A percentile compares a stretch with the other conserved stretches of the same genome.
Evolutionary conservation across 2,888 invertebrate species (phyloP).

Genomic region (Melipona beecheii): DNA sequence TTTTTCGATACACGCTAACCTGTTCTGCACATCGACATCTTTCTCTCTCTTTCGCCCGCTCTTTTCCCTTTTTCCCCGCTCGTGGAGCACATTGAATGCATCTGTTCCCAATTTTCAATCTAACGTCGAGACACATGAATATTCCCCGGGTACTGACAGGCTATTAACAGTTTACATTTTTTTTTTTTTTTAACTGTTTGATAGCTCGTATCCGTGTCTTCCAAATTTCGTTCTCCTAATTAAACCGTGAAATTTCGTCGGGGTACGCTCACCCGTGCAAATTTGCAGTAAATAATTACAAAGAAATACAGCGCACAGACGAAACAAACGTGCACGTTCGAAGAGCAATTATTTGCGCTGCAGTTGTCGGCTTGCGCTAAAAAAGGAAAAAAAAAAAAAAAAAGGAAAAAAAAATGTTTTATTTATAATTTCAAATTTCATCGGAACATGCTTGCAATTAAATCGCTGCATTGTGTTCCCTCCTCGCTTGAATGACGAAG

Average conservation of each 20-base stretch:
- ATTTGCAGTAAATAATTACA: not conserved
- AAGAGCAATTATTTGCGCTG: too few species aligned
- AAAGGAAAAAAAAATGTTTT: too few species aligned
- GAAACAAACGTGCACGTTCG: not conserved
- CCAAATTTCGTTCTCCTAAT: not conserved
- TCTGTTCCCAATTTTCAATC: conserved; percentile 33
- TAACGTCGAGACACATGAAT: conserved; percentile 6
- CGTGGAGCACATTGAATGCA: conserved; percentile 2
- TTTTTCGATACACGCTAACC: conserved; percentile 63
- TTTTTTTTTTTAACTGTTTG: not conserved
- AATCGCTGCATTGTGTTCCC: not conserved
- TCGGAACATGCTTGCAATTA: not conserved
- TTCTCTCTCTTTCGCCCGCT: conserved; percentile 16
- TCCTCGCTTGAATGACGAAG: not conserved
- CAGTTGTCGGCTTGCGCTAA: not conserved
- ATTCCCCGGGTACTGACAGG: not conserved
- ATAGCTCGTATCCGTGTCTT: not conserved
- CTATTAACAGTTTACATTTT: conserved; percentile 1
- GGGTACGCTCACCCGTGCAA: not conserved
- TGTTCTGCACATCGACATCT: conserved; percentile 44
- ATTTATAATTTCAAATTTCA: not conserved
- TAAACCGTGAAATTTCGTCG: not conserved
- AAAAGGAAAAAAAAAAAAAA: not conserved
- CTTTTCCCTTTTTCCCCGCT: not conserved
- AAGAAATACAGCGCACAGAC: not conserved